Evolutionary conservation across 2,113 vertebrate genomes (phyloP).

Genomic region (Anoura caudifer): DNA sequence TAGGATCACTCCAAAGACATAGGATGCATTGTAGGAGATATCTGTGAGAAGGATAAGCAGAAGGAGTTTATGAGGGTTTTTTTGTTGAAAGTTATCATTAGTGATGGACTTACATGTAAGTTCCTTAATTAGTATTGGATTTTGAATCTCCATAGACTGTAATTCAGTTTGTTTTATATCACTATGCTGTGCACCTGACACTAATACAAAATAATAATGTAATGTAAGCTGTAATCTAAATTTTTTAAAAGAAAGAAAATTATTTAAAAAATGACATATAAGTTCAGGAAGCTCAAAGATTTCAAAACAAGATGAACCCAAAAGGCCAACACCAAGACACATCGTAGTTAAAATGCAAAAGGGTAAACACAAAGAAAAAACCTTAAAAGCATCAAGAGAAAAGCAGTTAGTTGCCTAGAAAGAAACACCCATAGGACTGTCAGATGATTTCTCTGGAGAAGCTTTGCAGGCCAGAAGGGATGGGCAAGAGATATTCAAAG

Average conservation of each 20-base stretch:
- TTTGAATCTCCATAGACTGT: neutral
- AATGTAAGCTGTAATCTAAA: neutral
- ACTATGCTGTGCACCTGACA: neutral
- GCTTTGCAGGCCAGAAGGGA: no score
- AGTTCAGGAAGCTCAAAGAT: no score
- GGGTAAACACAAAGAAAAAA: no score
- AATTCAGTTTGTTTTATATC: conserved; percentile 11
- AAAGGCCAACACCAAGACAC: no score
- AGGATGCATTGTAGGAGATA: neutral
- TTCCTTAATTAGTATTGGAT: neutral
- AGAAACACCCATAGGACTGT: no score
- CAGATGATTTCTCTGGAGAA: no score
- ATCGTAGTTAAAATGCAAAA: no score
- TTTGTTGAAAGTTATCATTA: conserved; percentile 14
- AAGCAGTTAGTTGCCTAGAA: no score
- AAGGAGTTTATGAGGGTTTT: neutral
- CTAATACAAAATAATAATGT: neutral
- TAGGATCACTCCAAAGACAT: neutral
- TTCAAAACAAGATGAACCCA: no score
- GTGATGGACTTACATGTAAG: neutral
- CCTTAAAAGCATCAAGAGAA: no score
- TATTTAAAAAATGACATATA: neutral
- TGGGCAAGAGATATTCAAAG: no score
- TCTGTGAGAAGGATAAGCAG: neutral
- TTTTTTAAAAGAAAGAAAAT: neutral